Evolutionary conservation across 2,888 invertebrate species (phyloP).

Genomic region (Meteorus cinctellus): DNA sequence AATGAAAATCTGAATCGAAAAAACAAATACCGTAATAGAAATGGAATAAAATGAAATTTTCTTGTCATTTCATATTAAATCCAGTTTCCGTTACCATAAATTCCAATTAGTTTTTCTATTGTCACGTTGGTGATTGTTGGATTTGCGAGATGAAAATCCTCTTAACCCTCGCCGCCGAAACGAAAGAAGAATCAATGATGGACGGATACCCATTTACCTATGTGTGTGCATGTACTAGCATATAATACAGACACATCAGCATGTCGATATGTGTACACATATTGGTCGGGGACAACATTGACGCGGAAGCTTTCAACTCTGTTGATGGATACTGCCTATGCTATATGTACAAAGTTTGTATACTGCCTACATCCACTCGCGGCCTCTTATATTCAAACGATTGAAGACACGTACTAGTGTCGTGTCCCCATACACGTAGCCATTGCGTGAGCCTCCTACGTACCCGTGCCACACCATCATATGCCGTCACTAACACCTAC

Average conservation of each 20-base stretch:
- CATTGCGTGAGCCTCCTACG: constrained; percentile 33
- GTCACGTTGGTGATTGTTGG: too few species aligned
- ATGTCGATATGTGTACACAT: background rate
- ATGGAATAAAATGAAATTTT: too few species aligned
- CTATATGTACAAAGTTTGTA: too few species aligned
- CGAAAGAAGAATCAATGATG: background rate
- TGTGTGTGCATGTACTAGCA: background rate
- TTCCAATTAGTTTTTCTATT: too few species aligned
- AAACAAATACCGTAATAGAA: too few species aligned
- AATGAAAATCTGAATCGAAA: too few species aligned
- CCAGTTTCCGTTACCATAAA: too few species aligned
- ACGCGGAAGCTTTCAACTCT: background rate
- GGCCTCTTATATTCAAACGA: constrained; percentile 41
- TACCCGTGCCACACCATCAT: constrained; percentile 30
- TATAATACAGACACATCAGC: background rate
- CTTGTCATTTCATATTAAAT: too few species aligned
- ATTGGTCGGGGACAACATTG: constrained; percentile 3
- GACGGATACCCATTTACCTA: background rate
- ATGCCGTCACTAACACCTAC: constrained; percentile 42
- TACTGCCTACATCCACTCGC: constrained; percentile 12
- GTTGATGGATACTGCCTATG: too few species aligned
- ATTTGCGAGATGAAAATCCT: background rate
- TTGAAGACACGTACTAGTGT: constrained; percentile 63
- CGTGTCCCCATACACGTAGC: constrained; percentile 69
- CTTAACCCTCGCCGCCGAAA: background rate